Evolutionary conservation across 1,140 invertebrate species (phyloP).

Genomic region (Bombyx mandarina): DNA sequence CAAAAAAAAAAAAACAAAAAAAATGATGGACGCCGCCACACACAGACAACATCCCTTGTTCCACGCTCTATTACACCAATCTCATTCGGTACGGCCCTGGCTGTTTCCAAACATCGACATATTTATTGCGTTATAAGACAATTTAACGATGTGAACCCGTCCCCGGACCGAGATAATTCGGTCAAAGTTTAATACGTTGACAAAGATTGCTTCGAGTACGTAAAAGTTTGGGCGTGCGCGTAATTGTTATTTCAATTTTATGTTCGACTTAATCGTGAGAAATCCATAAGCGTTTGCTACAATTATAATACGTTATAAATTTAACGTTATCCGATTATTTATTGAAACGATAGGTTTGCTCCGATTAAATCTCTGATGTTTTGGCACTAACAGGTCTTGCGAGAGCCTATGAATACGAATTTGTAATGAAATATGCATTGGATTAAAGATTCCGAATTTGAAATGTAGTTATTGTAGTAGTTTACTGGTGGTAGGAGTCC

Average conservation of each 20-base stretch:
- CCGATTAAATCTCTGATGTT: no score
- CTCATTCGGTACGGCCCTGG: constrained; percentile 41
- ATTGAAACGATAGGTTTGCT: no score
- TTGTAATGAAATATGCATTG: no score
- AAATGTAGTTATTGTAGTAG: no score
- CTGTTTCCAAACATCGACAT: constrained; percentile 62
- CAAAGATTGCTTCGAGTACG: constrained; percentile 53
- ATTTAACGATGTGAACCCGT: constrained; percentile 64
- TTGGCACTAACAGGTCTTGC: no score
- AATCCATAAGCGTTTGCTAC: constrained; percentile 23
- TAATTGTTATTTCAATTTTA: constrained; percentile 54
- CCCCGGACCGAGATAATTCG: constrained; percentile 48
- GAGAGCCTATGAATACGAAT: no score
- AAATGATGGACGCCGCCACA: constrained; percentile 28
- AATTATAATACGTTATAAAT: constrained; percentile 30
- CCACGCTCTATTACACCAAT: constrained; percentile 45
- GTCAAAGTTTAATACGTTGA: constrained; percentile 67
- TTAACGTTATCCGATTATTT: no score
- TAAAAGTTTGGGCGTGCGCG: constrained; percentile 51
- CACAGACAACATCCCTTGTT: constrained; percentile 30
- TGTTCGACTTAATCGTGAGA: constrained; percentile 54
- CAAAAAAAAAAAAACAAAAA: constrained; percentile 24
- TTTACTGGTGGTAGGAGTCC: no score
- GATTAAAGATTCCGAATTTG: no score
- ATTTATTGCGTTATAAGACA: constrained; percentile 62